These are phyloP conservation scores for Helicolenus hilgendorfi DNA, from an alignment of 2,797 vertebrate genomes.

Conservation along the genomic window DNA sequence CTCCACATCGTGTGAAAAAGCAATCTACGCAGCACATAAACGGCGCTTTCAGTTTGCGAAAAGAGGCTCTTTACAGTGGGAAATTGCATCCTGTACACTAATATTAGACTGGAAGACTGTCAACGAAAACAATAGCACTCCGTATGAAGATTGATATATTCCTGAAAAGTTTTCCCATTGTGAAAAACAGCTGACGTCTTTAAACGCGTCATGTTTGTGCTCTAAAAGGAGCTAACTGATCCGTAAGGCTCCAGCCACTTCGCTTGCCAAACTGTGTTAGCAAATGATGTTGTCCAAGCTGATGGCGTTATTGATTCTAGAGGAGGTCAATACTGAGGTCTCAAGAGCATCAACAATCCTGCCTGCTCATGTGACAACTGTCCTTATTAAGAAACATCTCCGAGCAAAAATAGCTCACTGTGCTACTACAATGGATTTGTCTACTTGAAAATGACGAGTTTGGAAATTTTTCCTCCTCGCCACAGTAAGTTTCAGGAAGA, in stretches of 20 bases:
- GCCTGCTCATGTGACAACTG: neutral
- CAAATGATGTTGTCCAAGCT: constrained; percentile 5
- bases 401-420: neutral
- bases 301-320: constrained; percentile 31
- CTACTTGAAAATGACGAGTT: neutral
- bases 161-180: constrained; percentile 34
- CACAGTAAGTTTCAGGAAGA: neutral
- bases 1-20: constrained; percentile 70
- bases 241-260: neutral
- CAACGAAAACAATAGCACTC: constrained; percentile 55
- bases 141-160: constrained; percentile 55
- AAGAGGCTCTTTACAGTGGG: constrained; percentile 55
- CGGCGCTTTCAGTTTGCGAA: constrained; percentile 35
- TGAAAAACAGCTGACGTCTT: constrained; percentile 33
- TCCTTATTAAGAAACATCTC: constrained; percentile 22
- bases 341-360: neutral
- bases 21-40: constrained; percentile 74
- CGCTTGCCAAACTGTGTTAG: constrained; percentile 33
- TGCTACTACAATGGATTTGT: neutral
- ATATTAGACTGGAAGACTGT: constrained; percentile 38
- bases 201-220: neutral
- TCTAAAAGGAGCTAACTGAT: constrained; percentile 44
- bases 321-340: constrained; percentile 27
- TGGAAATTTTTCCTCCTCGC: neutral
- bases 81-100: constrained; percentile 70